A percentile compares a stretch with the other conserved stretches of the same genome.
These are phyloP conservation scores for Streptopelia turtur DNA, from an alignment of 2,797 vertebrate species.

Conservation along the genomic window DNA sequence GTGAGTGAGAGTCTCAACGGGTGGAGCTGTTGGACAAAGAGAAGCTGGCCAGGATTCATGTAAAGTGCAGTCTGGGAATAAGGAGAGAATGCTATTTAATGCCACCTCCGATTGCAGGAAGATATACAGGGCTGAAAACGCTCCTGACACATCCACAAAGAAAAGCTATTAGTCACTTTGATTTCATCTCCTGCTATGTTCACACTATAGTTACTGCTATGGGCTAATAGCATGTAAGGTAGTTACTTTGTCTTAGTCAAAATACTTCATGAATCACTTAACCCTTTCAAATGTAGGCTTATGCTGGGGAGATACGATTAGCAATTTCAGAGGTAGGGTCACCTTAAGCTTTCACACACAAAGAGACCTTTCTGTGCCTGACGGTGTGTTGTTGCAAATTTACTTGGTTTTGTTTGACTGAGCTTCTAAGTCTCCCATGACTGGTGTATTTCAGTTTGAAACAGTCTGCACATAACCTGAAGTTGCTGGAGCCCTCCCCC, in stretches of 20 bases:
- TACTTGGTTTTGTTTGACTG: background rate
- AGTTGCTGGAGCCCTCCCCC: background rate
- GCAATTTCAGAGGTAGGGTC: background rate
- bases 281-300: background rate
- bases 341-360: background rate
- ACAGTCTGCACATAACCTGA: background rate
- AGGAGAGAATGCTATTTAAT: background rate
- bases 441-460: background rate
- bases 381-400: background rate
- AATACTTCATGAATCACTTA: background rate
- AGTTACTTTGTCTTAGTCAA: conserved; percentile 5
- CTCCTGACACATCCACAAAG: background rate
- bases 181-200: background rate
- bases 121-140: background rate
- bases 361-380: background rate
- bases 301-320: background rate
- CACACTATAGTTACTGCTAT: background rate
- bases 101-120: background rate
- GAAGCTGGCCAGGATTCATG: background rate
- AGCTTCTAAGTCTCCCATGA: background rate
- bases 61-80: background rate
- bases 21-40: background rate
- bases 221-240: background rate
- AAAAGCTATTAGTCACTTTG: background rate
- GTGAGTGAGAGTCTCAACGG: background rate